A percentile compares a stretch with the other conserved stretches of the same genome.
Conservation (phyloP, 2,797 vertebrate genomes). For the Silurus lanzhouensis region DNA sequence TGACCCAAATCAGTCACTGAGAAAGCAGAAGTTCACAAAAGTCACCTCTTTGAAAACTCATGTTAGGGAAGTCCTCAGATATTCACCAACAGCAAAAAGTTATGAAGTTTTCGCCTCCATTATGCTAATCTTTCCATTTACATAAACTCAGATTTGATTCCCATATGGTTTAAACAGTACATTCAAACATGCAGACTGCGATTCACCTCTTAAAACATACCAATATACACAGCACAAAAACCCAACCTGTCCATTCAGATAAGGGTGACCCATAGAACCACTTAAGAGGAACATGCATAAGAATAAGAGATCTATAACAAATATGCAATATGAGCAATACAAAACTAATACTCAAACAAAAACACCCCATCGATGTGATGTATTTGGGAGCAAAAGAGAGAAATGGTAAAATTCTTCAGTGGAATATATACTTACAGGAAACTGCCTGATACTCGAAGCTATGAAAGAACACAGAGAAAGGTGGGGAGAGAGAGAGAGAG, state of each 20-base stretch:
- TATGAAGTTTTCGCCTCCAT: background rate
- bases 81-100: background rate
- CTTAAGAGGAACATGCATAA: background rate
- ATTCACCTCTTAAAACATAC: background rate
- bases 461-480: conserved; percentile 57
- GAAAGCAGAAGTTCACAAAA: background rate
- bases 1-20: background rate
- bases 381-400: background rate
- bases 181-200: conserved; percentile 10
- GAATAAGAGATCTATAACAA: background rate
- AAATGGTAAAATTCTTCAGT: conserved; percentile 11
- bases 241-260: background rate
- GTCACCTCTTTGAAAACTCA: background rate
- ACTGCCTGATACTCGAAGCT: conserved; percentile 69
- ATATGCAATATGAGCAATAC: background rate
- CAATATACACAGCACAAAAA: background rate
- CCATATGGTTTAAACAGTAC: conserved; percentile 8
- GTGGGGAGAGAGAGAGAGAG: conserved; percentile 52
- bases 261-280: background rate
- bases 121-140: background rate
- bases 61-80: background rate
- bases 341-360: background rate
- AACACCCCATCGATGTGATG: conserved; percentile 3
- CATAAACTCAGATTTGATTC: background rate
- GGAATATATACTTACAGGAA: conserved; percentile 77